Percentiles rank a stretch among this genome's conserved stretches.
Conservation (phyloP, 2,113 vertebrate species). For the Arizona elegans region DNA sequence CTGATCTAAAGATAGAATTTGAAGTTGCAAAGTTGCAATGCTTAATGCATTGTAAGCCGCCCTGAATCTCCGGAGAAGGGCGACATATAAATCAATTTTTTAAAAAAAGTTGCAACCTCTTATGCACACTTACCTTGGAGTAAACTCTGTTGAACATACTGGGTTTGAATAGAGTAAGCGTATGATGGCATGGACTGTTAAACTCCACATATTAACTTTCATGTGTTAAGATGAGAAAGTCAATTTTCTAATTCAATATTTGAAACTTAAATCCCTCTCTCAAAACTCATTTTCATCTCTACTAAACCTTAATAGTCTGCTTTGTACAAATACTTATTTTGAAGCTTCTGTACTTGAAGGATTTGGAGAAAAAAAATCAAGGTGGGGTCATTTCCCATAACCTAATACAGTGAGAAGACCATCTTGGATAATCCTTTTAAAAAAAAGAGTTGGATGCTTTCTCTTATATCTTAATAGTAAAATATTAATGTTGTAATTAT, state of each 20-base stretch:
- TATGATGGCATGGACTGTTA: neutral
- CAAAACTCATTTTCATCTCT: neutral
- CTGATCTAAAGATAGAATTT: neutral
- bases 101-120: neutral
- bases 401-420: neutral
- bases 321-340: neutral
- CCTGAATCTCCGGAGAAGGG: no score
- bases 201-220: neutral
- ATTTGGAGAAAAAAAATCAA: neutral
- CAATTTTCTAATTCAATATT: neutral
- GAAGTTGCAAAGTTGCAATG: no score
- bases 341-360: neutral
- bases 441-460: neutral
- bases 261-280: neutral
- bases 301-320: neutral
- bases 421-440: neutral
- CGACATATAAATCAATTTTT: no score
- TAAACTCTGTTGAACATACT: neutral
- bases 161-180: neutral
- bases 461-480: neutral
- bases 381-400: neutral
- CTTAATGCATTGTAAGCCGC: no score
- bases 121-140: neutral
- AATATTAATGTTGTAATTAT: neutral
- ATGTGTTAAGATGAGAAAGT: neutral